These are phyloP conservation scores for Tupaia chinensis DNA, from an alignment of 2,113 vertebrate genomes.

Conservation along the genomic window DNA sequence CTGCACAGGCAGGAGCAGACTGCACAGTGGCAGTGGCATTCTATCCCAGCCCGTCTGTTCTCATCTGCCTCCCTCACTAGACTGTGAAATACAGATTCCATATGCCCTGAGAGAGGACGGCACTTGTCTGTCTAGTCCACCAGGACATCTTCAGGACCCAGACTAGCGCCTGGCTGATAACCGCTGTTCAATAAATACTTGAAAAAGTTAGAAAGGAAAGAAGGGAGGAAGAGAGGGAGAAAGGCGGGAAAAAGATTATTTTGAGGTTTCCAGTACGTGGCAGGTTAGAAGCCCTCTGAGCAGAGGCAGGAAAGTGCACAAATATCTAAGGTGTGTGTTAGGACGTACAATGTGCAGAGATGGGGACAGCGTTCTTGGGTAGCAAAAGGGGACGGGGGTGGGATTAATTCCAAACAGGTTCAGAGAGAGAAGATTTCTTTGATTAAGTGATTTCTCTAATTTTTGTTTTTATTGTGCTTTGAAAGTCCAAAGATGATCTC, in stretches of 20 bases:
- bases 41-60: rapidly evolving
- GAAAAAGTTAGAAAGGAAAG: too few relatives aligned
- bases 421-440: not conserved
- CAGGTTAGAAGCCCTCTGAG: not conserved
- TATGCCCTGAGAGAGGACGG: rapidly evolving
- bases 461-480: not conserved
- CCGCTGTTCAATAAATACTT: not conserved
- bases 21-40: rapidly evolving
- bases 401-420: not conserved
- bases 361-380: not conserved
- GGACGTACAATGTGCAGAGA: too few relatives aligned
- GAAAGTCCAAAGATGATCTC: not conserved
- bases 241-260: rapidly evolving
- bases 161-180: not conserved
- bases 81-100: rapidly evolving
- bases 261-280: rapidly evolving
- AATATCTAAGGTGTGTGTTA: rapidly evolving
- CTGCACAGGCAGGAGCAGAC: rapidly evolving
- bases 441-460: not conserved
- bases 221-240: rapidly evolving
- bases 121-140: rapidly evolving
- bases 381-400: rapidly evolving
- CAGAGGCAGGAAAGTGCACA: not conserved
- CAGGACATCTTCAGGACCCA: not conserved
- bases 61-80: rapidly evolving